These are phyloP conservation scores for Willisornis vidua DNA, from an alignment of 2,113 vertebrate genomes.

Conservation along the genomic window DNA sequence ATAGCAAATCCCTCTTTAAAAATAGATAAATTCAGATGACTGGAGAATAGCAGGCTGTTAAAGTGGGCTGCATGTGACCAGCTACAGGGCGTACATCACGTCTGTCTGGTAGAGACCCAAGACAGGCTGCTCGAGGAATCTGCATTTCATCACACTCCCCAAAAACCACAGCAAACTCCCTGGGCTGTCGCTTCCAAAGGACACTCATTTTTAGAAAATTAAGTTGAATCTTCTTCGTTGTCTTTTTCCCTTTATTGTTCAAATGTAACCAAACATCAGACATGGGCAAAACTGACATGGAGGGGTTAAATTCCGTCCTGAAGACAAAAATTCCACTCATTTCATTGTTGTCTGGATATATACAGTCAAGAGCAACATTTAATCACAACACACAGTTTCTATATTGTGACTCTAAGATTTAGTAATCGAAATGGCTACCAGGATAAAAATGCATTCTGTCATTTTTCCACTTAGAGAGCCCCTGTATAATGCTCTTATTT, in stretches of 20 bases:
- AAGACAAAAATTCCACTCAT: not conserved
- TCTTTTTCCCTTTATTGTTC: too few relatives aligned
- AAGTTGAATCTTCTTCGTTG: not conserved
- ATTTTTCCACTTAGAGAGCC: slow-evolving; percentile 37
- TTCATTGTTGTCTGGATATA: slow-evolving; percentile 1
- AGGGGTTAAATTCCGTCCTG: not conserved
- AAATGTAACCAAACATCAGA: not conserved
- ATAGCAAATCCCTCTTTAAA: not conserved
- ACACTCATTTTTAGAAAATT: not conserved
- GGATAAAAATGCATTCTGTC: slow-evolving; percentile 38
- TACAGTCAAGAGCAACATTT: not conserved
- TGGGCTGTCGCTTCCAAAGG: not conserved
- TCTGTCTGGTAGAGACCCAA: slow-evolving; percentile 22
- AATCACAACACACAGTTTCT: not conserved
- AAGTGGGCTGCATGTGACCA: not conserved
- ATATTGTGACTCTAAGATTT: not conserved
- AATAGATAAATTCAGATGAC: not conserved
- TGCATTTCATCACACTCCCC: slow-evolving; percentile 38
- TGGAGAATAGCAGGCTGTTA: not conserved
- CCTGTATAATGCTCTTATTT: slow-evolving; percentile 14
- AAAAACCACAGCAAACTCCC: slow-evolving; percentile 47
- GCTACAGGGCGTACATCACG: slow-evolving; percentile 14
- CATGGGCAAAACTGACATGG: rapidly evolving
- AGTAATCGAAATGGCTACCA: not conserved
- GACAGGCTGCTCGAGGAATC: slow-evolving; percentile 47